phyloP scores from a whole-genome alignment of 2,888 invertebrate species.

The Melinaea menophilus region DNA sequence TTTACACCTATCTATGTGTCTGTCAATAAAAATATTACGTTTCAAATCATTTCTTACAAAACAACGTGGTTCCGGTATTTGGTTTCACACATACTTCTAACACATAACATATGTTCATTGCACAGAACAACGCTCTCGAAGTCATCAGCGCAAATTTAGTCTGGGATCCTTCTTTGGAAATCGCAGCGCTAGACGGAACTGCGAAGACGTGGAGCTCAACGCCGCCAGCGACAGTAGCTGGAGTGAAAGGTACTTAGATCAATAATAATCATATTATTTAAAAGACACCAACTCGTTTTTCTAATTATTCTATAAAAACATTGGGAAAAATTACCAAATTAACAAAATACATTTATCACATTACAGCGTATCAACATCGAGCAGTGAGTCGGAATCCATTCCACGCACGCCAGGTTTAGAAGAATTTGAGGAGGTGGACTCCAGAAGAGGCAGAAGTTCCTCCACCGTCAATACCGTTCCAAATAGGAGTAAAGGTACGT shows the following conservation, averaged over 20 bases:
- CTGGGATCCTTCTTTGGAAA: conserved; percentile 70
- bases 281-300: too few relatives aligned
- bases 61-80: too few relatives aligned
- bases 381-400: conserved; percentile 69
- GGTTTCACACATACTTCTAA: conserved; percentile 7
- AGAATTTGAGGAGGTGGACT: conserved; percentile 59
- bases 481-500: not conserved
- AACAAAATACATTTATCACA: not conserved
- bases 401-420: conserved; percentile 72
- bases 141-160: conserved; percentile 71
- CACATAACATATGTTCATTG: too few relatives aligned
- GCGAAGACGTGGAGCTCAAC: conserved; percentile 67
- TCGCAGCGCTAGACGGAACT: conserved; percentile 49
- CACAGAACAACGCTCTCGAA: conserved; percentile 38
- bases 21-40: too few relatives aligned
- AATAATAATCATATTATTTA: not conserved
- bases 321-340: not conserved
- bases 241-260: conserved; percentile 61
- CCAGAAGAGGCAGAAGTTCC: conserved; percentile 48
- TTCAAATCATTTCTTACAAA: too few relatives aligned
- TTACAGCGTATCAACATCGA: conserved; percentile 61
- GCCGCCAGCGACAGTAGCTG: conserved; percentile 71
- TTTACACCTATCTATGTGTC: too few relatives aligned
- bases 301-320: too few relatives aligned
- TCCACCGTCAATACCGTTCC: conserved; percentile 55